These are phyloP conservation scores for Pardosa pseudoannulata DNA, from an alignment of 2,888 invertebrate species.

Conservation along the genomic window DNA sequence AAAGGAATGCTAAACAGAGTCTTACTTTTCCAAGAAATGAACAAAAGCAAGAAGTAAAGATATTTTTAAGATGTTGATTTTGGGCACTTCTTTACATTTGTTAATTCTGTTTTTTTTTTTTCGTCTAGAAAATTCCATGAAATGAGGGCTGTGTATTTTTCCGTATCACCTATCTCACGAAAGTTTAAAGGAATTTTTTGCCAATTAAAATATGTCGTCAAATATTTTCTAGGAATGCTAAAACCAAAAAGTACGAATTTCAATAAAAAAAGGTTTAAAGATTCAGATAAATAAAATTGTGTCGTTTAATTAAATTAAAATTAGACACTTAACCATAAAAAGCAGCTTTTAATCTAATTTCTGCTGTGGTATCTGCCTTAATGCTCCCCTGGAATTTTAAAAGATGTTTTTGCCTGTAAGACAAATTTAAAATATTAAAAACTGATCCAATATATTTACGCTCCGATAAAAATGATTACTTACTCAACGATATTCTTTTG, in stretches of 20 bases:
- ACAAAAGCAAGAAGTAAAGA: conserved; percentile 22
- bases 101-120: not conserved
- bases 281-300: not conserved
- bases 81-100: not conserved
- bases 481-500: too few species aligned
- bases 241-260: not conserved
- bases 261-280: not conserved
- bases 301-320: not conserved
- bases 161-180: not conserved
- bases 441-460: too few species aligned
- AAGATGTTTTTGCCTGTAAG: too few species aligned
- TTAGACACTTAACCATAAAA: not conserved
- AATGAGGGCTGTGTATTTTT: not conserved
- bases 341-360: too few species aligned
- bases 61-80: not conserved
- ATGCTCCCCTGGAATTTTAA: too few species aligned
- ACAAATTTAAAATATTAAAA: too few species aligned
- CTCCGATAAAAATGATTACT: too few species aligned
- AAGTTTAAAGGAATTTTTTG: not conserved
- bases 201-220: not conserved
- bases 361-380: too few species aligned
- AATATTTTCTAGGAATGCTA: not conserved
- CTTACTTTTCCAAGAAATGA: not conserved
- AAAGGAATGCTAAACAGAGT: conserved; percentile 36
- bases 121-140: not conserved